Evolutionary conservation across 2,797 vertebrate genomes (phyloP).

Genomic region (Mormyrus proboscirostris): DNA sequence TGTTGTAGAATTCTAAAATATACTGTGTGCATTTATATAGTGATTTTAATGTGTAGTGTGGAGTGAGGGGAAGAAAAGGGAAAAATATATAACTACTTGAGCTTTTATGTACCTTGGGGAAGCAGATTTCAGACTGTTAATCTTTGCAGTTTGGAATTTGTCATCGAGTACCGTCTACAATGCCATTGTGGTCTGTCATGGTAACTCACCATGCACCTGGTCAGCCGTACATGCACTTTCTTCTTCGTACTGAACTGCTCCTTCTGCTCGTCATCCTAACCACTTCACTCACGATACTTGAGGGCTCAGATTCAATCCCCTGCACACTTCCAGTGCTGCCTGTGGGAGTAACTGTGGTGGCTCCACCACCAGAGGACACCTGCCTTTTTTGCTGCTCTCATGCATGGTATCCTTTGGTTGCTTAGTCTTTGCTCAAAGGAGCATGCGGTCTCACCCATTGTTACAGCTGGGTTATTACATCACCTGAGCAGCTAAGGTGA

Average conservation of each 20-base stretch:
- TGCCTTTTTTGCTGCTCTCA: neutral
- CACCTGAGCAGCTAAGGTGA: neutral
- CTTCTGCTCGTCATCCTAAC: neutral
- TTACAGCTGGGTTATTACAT: neutral
- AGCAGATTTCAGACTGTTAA: neutral
- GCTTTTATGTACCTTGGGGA: neutral
- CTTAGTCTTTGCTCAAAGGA: neutral
- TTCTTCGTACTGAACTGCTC: neutral
- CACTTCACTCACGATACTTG: neutral
- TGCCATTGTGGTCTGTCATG: neutral
- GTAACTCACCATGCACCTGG: neutral
- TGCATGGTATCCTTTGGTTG: neutral
- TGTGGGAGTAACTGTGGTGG: neutral
- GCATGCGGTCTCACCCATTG: neutral
- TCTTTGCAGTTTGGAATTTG: neutral
- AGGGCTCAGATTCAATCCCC: neutral
- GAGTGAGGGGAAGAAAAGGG: neutral
- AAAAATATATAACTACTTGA: neutral
- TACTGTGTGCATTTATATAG: neutral
- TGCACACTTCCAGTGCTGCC: neutral
- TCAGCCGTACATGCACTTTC: neutral
- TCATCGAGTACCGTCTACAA: neutral
- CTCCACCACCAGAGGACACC: neutral
- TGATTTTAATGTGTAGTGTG: neutral
- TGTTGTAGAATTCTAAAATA: neutral